Evolutionary conservation across 2,113 vertebrate species (phyloP), one percentile per base, ranked within the genome.

Genomic region (Otus sunia): DNA sequence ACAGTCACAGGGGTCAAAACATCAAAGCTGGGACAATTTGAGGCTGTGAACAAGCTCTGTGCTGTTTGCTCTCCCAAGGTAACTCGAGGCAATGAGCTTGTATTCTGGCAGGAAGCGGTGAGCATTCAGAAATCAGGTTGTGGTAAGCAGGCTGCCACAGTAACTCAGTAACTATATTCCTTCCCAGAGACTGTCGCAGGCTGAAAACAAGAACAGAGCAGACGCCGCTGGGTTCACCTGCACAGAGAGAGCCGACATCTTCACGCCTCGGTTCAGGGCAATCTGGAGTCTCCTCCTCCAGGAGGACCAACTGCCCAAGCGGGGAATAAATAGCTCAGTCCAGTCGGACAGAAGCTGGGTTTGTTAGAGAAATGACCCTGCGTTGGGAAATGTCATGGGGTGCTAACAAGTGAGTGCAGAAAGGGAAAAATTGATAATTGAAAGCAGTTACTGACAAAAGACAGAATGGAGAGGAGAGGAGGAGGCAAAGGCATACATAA

Each of bases 11-110:
- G 74, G 53, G 76, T 93, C 45, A 36, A 79, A 91, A 75, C 34
- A 91, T 43, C 77, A 56, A 88, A 95, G 58, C 32, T 39, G 39
- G 75, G 82, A 53, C 78, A 59, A 69, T 50, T 3, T 68, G 49
- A 58, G 72, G 59, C 22, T 29, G 36, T 4, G 18, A 85, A 76
- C 58, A 30, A 73, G 58, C 74, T 56, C 22, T 3, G 58, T 32
- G 67, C 21, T 90, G 78, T 86, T 93, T 83, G 39, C 25, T 79
- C 66, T 90, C 83, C 39, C 41, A 27, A 76, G 71, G 88, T 95
- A 88, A 88, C 86, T 26, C 0, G 0, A 86, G 83, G 85, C 68
- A 45, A 52, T 1, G 21, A 66, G 36, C 12, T 59, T 19, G 29
- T 56, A 47, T 14, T 36, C 34, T 26, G 45, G 66, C 81, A 88